Evolutionary conservation across 2,797 vertebrate species (phyloP).

Genomic region (Percopsis omiscomaycus): DNA sequence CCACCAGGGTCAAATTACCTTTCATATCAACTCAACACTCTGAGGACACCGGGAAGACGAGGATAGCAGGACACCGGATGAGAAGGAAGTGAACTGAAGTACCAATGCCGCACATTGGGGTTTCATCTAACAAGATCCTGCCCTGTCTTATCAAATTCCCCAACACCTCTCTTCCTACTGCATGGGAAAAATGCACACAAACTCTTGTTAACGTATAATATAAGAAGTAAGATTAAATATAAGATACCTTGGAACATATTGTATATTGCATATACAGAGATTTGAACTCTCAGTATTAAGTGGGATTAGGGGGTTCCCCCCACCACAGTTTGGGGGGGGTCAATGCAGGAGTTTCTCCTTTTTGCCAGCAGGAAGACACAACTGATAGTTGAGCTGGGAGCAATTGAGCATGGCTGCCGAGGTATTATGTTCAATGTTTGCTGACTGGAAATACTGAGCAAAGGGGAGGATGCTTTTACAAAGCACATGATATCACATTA

Average conservation of each 20-base stretch:
- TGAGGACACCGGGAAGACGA: conserved; percentile 42
- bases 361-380: conserved; percentile 14
- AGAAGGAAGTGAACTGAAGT: conserved; percentile 15
- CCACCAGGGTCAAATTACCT: conserved; percentile 69
- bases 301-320: conserved; percentile 1
- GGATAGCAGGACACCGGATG: background rate
- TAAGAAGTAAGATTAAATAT: background rate
- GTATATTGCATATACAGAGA: too few relatives aligned
- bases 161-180: background rate
- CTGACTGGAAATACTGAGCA: background rate
- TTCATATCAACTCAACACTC: conserved; percentile 49
- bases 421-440: conserved; percentile 1
- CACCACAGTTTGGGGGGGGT: background rate
- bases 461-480: background rate
- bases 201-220: conserved; percentile 24
- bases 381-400: conserved; percentile 21
- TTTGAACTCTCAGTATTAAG: too few relatives aligned
- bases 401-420: background rate
- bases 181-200: conserved; percentile 18
- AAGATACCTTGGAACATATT: too few relatives aligned
- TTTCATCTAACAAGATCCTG: conserved; percentile 17
- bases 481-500: conserved; percentile 2
- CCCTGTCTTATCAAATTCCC: conserved; percentile 19
- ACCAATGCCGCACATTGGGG: conserved; percentile 2
- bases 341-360: conserved; percentile 9